Conservation (phyloP, 2,797 vertebrate genomes). For the Pelodytes ibericus region DNA sequence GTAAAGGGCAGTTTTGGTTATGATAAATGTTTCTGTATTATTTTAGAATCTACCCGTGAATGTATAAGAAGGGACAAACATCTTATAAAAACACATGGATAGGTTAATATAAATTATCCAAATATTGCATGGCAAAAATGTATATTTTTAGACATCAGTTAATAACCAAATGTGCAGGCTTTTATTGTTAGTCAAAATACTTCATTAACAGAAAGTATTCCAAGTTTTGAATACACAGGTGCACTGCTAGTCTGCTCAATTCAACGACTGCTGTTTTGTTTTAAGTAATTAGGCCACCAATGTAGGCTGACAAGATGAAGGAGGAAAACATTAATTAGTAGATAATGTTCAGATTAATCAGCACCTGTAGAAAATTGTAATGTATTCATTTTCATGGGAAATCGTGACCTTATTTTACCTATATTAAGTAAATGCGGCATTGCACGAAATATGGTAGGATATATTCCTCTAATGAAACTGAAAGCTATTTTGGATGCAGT, state of each 20-base stretch:
- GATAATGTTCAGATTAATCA: slow-evolving; percentile 36
- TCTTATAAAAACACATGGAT: no score
- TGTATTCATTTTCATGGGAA: slow-evolving; percentile 4
- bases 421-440: background rate
- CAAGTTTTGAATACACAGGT: background rate
- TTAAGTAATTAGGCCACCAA: slow-evolving; percentile 28
- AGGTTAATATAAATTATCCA: no score
- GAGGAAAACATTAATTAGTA: slow-evolving; percentile 45
- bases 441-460: background rate
- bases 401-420: no score
- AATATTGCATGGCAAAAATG: no score
- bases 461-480: background rate
- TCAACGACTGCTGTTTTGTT: slow-evolving; percentile 6
- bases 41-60: no score
- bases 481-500: background rate
- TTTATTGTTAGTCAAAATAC: background rate
- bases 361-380: slow-evolving; percentile 40
- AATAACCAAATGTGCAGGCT: background rate
- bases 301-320: slow-evolving; percentile 26
- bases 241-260: slow-evolving; percentile 6
- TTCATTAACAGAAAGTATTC: background rate
- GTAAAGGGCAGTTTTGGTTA: no score
- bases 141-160: background rate
- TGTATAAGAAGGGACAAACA: no score
- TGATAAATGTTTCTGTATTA: no score